Evolutionary conservation across 2,113 vertebrate species (phyloP), one percentile per base, ranked within the genome.

Genomic region (Hippolais icterina): DNA sequence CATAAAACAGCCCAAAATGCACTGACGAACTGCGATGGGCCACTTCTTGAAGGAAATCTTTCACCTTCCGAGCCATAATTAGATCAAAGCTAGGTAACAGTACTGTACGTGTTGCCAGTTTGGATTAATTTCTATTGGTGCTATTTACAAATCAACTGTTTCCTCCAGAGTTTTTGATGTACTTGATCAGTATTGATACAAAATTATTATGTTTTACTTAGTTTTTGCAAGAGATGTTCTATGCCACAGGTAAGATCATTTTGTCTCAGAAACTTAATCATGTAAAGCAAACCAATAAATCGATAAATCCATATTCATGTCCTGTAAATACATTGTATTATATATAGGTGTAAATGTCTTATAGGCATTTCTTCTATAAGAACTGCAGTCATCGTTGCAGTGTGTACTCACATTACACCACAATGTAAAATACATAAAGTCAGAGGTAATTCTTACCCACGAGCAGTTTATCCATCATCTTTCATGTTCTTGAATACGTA

Each of bases 21-120:
- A 94, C 52, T 98, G 95, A 89, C 87, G 93, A 98, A 95, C 97
- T 97, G 75, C 98, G 98, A 98, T 86, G 97, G 98, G 97, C 99
- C 99, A 77, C 98, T 99, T 96, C 98, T 99, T 98, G 99, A 99
- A 97, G 99, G 98, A 98, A 96, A 97, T 94, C 97, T 96, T 97
- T 96, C 98, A 93, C 92, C 98, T 96, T 97, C 98, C 97, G 97
- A 98, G 96, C 96, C 98, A 95, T 98, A 98, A 97, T 97, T 97
- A 98, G 97, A 97, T 90, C 95, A 86, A 97, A 97, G 98, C 98
- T 99, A 99, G 98, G 98, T 98, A 99, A 98, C 97, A 84, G 92
- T 96, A 95, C 76, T 96, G 90, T 94, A 95, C 9, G 86, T 96
- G 92, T 95, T 94, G 95, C 95, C 95, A 93, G 37, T 94, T 95